A percentile compares a stretch with the other conserved stretches of the same genome.
Conservation (phyloP, 2,797 vertebrate genomes). For the Myripristis jacobus region DNA sequence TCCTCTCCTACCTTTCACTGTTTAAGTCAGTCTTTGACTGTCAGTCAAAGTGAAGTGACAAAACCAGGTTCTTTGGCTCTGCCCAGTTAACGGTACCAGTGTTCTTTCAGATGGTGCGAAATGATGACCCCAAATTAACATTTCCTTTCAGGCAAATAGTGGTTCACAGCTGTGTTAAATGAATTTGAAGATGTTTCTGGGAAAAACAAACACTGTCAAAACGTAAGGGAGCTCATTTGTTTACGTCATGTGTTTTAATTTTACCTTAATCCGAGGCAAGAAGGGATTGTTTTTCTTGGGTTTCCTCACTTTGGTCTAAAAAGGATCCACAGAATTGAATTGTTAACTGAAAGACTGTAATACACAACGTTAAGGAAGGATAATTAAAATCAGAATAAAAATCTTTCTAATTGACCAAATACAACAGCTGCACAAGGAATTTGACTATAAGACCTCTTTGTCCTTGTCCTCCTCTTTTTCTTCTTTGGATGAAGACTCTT, state of each 20-base stretch:
- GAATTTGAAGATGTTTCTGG: too few relatives aligned
- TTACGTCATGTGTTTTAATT: slow-evolving; percentile 3
- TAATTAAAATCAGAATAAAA: neutral
- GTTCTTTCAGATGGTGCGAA: too few relatives aligned
- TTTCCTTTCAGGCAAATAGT: too few relatives aligned
- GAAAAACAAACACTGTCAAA: neutral
- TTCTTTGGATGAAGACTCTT: slow-evolving; percentile 46
- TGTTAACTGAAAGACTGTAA: neutral
- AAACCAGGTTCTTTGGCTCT: neutral
- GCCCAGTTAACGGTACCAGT: neutral
- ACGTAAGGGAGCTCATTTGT: neutral
- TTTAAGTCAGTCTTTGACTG: neutral
- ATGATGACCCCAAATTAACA: too few relatives aligned
- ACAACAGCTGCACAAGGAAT: neutral
- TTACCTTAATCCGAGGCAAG: slow-evolving; percentile 75
- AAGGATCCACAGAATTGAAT: slow-evolving; percentile 1
- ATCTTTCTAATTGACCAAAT: neutral
- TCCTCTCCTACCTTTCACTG: too few relatives aligned
- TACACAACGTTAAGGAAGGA: too few relatives aligned
- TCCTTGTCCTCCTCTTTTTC: slow-evolving; percentile 47
- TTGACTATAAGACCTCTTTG: slow-evolving; percentile 42
- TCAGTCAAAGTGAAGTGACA: neutral
- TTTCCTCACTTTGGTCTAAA: slow-evolving; percentile 70
- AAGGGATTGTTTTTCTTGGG: slow-evolving; percentile 75
- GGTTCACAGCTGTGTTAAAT: too few relatives aligned